Conservation (phyloP, 2,113 vertebrate species). For the Ceyx melanurus region DNA sequence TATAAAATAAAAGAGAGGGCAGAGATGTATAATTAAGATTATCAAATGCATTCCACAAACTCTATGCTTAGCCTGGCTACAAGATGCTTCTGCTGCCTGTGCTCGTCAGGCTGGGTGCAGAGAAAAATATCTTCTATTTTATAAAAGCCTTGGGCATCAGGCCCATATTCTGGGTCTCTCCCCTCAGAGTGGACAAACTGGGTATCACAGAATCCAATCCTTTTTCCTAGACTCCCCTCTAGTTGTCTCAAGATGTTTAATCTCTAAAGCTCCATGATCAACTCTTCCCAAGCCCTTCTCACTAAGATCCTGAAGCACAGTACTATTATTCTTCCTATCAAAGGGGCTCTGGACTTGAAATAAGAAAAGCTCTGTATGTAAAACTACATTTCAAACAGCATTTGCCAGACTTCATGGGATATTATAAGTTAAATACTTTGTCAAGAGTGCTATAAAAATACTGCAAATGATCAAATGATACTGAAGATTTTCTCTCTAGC, state of each 20-base stretch:
- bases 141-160: neutral
- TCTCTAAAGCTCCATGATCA: neutral
- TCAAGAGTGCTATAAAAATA: neutral
- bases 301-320: neutral
- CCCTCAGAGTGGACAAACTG: fast-evolving
- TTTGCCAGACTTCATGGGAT: neutral
- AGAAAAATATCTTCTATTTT: fast-evolving
- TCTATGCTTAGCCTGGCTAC: no score
- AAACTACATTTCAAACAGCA: neutral
- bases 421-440: neutral
- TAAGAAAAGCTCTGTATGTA: neutral
- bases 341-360: neutral
- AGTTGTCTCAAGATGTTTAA: neutral
- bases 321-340: neutral
- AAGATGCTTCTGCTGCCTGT: neutral
- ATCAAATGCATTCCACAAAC: neutral
- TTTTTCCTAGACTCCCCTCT: neutral
- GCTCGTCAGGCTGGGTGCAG: neutral
- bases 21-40: neutral
- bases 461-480: fast-evolving
- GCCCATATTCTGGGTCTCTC: fast-evolving
- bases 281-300: neutral
- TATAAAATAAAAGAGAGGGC: neutral
- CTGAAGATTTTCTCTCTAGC: neutral
- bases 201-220: neutral